Base-by-base conservation (phyloP, 1,140 invertebrate genomes). In the Hestina assimilis region DNA sequence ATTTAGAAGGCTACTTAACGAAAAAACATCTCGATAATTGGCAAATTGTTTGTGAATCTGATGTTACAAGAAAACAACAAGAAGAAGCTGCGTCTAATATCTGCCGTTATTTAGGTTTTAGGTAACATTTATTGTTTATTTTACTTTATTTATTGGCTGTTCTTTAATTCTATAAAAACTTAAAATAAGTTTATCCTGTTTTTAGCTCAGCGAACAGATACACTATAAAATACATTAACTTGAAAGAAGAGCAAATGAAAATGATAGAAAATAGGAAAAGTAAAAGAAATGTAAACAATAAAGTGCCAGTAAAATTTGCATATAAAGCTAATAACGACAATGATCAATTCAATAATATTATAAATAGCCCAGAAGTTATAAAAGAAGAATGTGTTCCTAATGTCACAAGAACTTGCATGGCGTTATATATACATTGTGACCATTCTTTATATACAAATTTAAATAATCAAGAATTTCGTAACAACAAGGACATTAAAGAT, bases 31-130 rank as follows among this genome's bases (percentile, higher is more conserved):
- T 90, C 11, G 91, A 90, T 6, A 54, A 82, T 21, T 95, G 94
- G 94, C 79, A 83, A 23, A 84, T 92, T 2, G 71, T 91, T 1
- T 95, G 94, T 63, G 79, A 90, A 59, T 74, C 89, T 40, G 84
- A 83, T 47, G 80, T 86, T 62, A 60, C 79, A 0, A 52, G 69
- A 48, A 52, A 75, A 28, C 60, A 75, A 55, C 78, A 79, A 66
- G 70, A 84, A 57, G 46, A 81, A 53, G 67, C 85, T 26, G 90
- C 90, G 21, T 68, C 70, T 4, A 75, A 89, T 52, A 83, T 92
- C 17, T 94, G 93, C 63, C 76, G 86, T 21, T 91, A 92, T 71
- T 83, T 93, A 53, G 93, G 93, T 62, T 93, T 92, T 53, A 89
- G 84, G 90, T 92, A 79, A 19, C 29, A n/a, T 46, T 28, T 48